Base-by-base conservation (phyloP, 2,888 invertebrate genomes). In the Euphydryas editha region DNA sequence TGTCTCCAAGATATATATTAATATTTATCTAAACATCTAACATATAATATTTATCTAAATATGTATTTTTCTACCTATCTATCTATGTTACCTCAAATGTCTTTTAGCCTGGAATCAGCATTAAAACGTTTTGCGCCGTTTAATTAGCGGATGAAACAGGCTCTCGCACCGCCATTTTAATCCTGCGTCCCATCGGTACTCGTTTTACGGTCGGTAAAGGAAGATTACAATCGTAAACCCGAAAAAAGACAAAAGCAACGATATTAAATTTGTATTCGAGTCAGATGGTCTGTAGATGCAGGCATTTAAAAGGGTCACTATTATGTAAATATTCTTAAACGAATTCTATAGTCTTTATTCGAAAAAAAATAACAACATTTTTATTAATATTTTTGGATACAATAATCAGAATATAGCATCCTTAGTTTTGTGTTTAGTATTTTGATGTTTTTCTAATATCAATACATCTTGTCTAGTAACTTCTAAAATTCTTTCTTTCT, bases 201-300 rank as follows among this genome's bases (percentile, higher is more conserved):
- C 55, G 64, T 63, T 88, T 88, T 85, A 90, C 81, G 83, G 80
- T 75, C 84, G 80, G 81, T 81, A 82, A 84, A 85, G 78, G 80
- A 76, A 81, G 84, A 88, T 87, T 87, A 84, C 87, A 81, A 81
- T 88, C 87, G 86, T 88, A 86, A 88, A 88, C 73, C 72, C 75
- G 74, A 79, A 83, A 81, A 84, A 84, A 87, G 80, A 81, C 79
- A 76, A 81, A 83, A 77, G 84, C 82, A 71, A 70, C 62, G 42
- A 65, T 55, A 75, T 72, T 72, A 70, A 75, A 83, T 88, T 85
- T 76, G 79, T 87, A 88, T 88, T 87, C 88, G 76, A 76, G 69
- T 61, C 71, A 75, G 71, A 69, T 70, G 81, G 82, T 75, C 72
- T 69, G 71, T 74, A 75, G 72, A 74, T 72, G 70, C 57, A 59